Evolutionary conservation across 1,140 invertebrate species (phyloP).

Genomic region (Papilio glaucus): DNA sequence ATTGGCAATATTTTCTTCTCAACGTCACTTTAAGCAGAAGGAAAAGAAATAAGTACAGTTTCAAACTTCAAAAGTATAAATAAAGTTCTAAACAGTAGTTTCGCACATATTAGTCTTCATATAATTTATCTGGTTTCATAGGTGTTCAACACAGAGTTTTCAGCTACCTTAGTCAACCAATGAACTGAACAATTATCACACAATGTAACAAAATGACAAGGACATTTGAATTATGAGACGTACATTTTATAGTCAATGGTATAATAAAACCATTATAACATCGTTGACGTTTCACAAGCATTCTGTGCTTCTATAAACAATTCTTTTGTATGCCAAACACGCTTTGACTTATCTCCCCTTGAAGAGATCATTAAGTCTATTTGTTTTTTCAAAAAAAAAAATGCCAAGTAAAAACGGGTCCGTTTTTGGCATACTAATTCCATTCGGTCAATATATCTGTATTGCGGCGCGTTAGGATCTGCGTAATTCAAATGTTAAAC

Average conservation of each 20-base stretch:
- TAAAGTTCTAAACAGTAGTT: too few relatives aligned
- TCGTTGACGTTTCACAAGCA: slow-evolving; percentile 56
- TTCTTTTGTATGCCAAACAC: too few relatives aligned
- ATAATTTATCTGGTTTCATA: too few relatives aligned
- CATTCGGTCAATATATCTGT: slow-evolving; percentile 71
- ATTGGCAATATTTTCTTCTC: too few relatives aligned
- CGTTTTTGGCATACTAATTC: slow-evolving; percentile 75
- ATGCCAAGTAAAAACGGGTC: slow-evolving; percentile 74
- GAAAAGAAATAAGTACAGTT: too few relatives aligned
- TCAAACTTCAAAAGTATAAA: too few relatives aligned
- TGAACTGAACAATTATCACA: too few relatives aligned
- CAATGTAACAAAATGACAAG: too few relatives aligned
- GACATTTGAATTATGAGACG: not conserved
- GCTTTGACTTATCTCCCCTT: slow-evolving; percentile 79
- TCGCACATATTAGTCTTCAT: too few relatives aligned
- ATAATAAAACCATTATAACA: slow-evolving; percentile 60
- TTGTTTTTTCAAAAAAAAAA: slow-evolving; percentile 67
- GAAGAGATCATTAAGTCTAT: slow-evolving; percentile 80
- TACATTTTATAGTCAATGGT: slow-evolving; percentile 34
- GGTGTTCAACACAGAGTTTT: too few relatives aligned
- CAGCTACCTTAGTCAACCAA: not conserved
- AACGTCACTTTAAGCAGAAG: too few relatives aligned
- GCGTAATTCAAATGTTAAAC: slow-evolving; percentile 65
- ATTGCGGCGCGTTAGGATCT: slow-evolving; percentile 55
- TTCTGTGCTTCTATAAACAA: slow-evolving; percentile 70